Evolutionary conservation across 2,888 invertebrate species (phyloP).

Genomic region (Drosophila diplacantha): DNA sequence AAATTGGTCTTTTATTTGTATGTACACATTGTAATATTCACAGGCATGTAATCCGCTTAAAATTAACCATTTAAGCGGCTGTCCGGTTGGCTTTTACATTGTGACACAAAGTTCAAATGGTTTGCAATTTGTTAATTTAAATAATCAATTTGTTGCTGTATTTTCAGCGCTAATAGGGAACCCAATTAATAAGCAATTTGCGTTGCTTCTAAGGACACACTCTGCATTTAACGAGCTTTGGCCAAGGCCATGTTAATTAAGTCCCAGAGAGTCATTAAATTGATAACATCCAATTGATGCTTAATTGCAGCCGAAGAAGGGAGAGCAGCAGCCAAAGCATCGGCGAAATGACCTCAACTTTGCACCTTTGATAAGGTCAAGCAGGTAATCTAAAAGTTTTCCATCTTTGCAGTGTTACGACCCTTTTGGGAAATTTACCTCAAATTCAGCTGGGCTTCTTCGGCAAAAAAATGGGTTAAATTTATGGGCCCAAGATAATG

Average conservation of each 20-base stretch:
- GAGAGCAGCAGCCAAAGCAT: neutral
- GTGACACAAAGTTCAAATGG: neutral
- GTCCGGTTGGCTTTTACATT: neutral
- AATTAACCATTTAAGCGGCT: slow-evolving; percentile 7
- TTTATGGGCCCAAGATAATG: slow-evolving; percentile 66
- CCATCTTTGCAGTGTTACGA: slow-evolving; percentile 29
- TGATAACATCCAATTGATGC: slow-evolving; percentile 29
- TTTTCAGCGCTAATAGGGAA: slow-evolving; percentile 1
- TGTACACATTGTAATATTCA: neutral
- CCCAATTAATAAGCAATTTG: slow-evolving; percentile 8
- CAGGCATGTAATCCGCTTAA: slow-evolving; percentile 1
- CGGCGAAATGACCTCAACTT: slow-evolving; percentile 26
- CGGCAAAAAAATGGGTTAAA: slow-evolving; percentile 52
- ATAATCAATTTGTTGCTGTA: neutral
- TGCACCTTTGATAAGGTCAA: slow-evolving; percentile 30
- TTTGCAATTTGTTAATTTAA: slow-evolving; percentile 1
- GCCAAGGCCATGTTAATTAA: slow-evolving; percentile 13
- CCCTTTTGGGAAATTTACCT: slow-evolving; percentile 41
- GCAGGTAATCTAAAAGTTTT: slow-evolving; percentile 53
- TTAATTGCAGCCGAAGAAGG: slow-evolving; percentile 17
- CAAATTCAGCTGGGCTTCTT: slow-evolving; percentile 8
- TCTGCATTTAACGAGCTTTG: neutral
- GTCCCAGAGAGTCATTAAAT: slow-evolving; percentile 18
- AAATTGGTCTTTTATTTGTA: neutral
- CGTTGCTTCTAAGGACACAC: slow-evolving; percentile 1